These are phyloP conservation scores for Caenorhabditis remanei DNA, from an alignment of 1,140 invertebrate species.

Conservation along the genomic window DNA sequence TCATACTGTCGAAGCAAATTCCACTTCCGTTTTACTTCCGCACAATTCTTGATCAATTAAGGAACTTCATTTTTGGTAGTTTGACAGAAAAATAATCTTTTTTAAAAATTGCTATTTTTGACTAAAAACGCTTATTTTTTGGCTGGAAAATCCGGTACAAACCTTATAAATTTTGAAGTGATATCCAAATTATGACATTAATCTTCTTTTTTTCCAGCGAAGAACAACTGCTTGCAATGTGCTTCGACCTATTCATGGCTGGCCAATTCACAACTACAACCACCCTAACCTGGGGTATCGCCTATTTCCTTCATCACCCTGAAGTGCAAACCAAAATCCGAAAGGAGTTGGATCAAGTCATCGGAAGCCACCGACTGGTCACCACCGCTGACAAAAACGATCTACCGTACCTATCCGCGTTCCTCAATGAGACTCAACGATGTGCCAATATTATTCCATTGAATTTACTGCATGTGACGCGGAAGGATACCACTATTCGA, in stretches of 20 bases:
- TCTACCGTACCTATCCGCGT: background rate
- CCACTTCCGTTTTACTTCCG: too few relatives aligned
- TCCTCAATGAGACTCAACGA: conserved; percentile 66
- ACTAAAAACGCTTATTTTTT: too few relatives aligned
- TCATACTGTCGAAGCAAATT: too few relatives aligned
- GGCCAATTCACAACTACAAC: background rate
- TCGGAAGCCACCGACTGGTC: background rate
- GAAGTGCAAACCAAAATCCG: conserved; percentile 79
- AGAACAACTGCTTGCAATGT: background rate
- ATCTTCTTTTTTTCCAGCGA: background rate
- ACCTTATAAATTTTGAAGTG: too few relatives aligned
- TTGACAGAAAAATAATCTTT: too few relatives aligned
- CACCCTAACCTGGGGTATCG: background rate
- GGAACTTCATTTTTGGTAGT: too few relatives aligned
- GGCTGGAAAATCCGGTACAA: too few relatives aligned
- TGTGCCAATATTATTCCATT: conserved; percentile 56
- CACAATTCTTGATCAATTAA: too few relatives aligned
- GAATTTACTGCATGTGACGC: conserved; percentile 48
- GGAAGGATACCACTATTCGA: conserved; percentile 25
- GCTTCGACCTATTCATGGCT: background rate
- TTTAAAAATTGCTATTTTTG: too few relatives aligned
- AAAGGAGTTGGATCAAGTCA: conserved; percentile 68
- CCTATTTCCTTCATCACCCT: background rate
- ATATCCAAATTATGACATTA: too few relatives aligned
- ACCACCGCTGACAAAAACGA: background rate